A percentile compares a stretch with the other conserved stretches of the same genome.
phyloP scores from a whole-genome alignment of 2,797 vertebrate genomes.

The Saxicola maurus region DNA sequence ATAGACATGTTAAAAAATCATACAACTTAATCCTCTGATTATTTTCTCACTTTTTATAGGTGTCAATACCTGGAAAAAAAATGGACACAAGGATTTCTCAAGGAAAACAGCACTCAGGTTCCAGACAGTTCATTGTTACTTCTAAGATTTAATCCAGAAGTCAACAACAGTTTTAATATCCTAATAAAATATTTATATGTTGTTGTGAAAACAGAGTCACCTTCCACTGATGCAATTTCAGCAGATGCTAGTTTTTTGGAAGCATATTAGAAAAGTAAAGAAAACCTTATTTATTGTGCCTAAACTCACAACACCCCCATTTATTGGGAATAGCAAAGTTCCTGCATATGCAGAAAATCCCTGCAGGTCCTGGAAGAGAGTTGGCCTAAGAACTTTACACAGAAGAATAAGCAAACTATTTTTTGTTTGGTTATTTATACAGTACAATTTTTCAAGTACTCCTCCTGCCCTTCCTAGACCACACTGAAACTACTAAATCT shows the following conservation, averaged over 20 bases:
- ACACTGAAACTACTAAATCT: slow-evolving; percentile 68
- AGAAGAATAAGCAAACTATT: slow-evolving; percentile 47
- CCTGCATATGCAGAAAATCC: not conserved
- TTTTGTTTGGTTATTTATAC: slow-evolving; percentile 58
- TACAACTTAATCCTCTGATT: not conserved
- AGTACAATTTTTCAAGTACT: slow-evolving; percentile 38
- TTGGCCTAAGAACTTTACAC: not conserved
- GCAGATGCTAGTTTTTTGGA: not conserved
- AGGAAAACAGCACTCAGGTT: not conserved
- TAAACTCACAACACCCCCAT: not conserved
- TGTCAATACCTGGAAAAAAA: not conserved
- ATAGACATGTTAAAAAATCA: not conserved
- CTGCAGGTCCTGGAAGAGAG: slow-evolving; percentile 8
- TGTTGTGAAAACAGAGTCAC: not conserved
- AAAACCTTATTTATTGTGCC: not conserved
- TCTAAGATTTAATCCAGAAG: not conserved
- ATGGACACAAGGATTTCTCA: not conserved
- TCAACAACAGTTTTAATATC: not conserved
- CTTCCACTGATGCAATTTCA: not conserved
- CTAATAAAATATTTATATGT: not conserved
- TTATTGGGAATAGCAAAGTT: not conserved
- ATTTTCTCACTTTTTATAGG: not conserved
- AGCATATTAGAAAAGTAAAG: not conserved
- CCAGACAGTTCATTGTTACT: not conserved
- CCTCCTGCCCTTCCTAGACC: slow-evolving; percentile 62